Evolutionary conservation across 2,888 invertebrate species (phyloP), one percentile per base, ranked within the genome.

Genomic region (Metacarcinus magister): DNA sequence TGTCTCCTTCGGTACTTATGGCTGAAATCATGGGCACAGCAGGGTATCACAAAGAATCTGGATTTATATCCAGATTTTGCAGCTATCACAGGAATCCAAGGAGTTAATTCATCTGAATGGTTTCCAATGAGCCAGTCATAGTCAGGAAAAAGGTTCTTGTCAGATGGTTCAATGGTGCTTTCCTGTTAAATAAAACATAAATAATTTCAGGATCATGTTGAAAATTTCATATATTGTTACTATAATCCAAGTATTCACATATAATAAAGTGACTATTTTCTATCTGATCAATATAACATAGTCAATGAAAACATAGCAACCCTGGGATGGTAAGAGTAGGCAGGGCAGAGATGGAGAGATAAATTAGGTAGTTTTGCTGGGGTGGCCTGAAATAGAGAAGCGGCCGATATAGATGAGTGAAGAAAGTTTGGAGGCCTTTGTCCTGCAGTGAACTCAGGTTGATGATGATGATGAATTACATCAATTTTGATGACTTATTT

Each of bases 51-150:
- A 97, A 99, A 99, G 97, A 98, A 99, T 96, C 98, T 98, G 96
- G 98, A 98, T 48, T 98, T 98, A 95, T 98, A 98, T 0, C 98
- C 98, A 98, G 98, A 98, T 96, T 98, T 98, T 0, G 99, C 98
- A 46, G 99, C 98, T 97, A 99, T 98, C 0, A 99, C 98, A 39
- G 99, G 99, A 97, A 99, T 98, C 99, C 99, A 99, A 0, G 99
- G 99, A 13, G 99, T 99, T n/a, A 99, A 98, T 97, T 99, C 99
- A 98, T 99, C 99, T 23, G 99, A 99, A 98, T 99, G 99, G 98
- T 99, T 99, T 94, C 99, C 99, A 97, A 99, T 99, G 94, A 99
- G 98, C 99, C 99, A 99, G 97, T 99, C 98, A 48, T 98, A 98
- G n/a, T 98, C 98, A 13, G 98, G 98, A 97, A 98, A 99, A 90